Evolutionary conservation across 2,113 vertebrate species (phyloP).

Genomic region (Calonectris borealis): DNA sequence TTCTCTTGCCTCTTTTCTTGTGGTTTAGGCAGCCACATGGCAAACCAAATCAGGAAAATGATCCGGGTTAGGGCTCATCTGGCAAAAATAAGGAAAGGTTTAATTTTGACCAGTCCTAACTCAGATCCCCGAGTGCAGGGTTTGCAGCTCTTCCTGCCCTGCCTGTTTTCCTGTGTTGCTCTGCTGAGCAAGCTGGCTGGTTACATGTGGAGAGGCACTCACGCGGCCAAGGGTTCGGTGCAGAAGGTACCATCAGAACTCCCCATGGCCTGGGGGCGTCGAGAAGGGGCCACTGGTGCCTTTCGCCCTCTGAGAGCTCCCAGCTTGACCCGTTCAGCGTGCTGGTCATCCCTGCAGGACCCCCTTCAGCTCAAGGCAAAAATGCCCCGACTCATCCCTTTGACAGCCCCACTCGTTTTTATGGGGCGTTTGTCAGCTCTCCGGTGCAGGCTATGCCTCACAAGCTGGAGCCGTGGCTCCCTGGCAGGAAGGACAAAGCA

Average conservation of each 20-base stretch:
- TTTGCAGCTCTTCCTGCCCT: not conserved
- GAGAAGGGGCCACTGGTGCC: not conserved
- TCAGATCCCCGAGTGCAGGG: fast-evolving
- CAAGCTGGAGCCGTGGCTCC: not conserved
- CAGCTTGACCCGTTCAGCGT: fast-evolving
- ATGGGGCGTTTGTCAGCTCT: not conserved
- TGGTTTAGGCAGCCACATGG: not conserved
- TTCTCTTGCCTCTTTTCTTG: not conserved
- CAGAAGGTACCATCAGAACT: not conserved
- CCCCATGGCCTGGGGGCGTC: fast-evolving
- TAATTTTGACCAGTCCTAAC: not conserved
- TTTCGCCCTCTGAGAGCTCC: not conserved
- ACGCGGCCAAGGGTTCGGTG: fast-evolving
- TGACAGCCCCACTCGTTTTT: fast-evolving
- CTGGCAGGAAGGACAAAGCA: not conserved
- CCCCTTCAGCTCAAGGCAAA: not conserved
- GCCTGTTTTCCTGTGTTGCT: not conserved
- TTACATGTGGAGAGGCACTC: fast-evolving
- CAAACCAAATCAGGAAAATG: not conserved
- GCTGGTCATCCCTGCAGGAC: not conserved
- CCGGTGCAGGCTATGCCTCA: not conserved
- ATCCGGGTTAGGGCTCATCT: not conserved
- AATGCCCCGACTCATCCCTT: not conserved
- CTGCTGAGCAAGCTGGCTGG: not conserved
- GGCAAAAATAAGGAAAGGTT: constrained; percentile 1